These are phyloP conservation scores for Drosophila grimshawi DNA, from an alignment of 1,140 invertebrate species.

Conservation along the genomic window DNA sequence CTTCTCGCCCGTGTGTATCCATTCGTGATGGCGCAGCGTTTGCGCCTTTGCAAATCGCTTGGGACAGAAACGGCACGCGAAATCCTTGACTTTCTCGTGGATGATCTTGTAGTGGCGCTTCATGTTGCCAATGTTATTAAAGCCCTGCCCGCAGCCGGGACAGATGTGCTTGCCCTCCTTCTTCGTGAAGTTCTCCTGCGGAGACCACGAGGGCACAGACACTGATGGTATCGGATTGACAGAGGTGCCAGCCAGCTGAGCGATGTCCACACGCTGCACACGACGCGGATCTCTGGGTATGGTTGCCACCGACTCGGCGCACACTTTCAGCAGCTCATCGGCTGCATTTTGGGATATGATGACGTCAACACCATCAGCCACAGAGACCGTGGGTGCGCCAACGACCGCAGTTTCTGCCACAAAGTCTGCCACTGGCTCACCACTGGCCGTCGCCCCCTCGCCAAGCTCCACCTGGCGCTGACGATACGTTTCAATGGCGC, in stretches of 20 bases:
- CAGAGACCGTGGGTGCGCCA: not conserved
- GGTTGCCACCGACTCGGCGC: constrained; percentile 76
- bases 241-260: constrained; percentile 72
- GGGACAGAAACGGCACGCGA: constrained; percentile 77
- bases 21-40: constrained; percentile 80
- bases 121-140: constrained; percentile 80
- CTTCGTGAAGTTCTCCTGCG: constrained; percentile 79
- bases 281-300: constrained; percentile 78
- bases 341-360: constrained; percentile 69
- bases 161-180: constrained; percentile 81
- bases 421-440: constrained; percentile 28
- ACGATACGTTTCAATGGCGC: constrained; percentile 78
- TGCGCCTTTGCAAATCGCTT: constrained; percentile 80
- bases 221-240: constrained; percentile 79
- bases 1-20: constrained; percentile 85
- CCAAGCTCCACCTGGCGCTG: constrained; percentile 77
- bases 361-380: constrained; percentile 25
- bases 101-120: constrained; percentile 81
- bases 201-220: constrained; percentile 77
- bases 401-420: not conserved
- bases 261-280: constrained; percentile 74
- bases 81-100: constrained; percentile 81
- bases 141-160: constrained; percentile 78
- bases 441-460: constrained; percentile 23
- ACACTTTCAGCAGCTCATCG: constrained; percentile 79